A percentile compares a stretch with the other conserved stretches of the same genome.
These are phyloP conservation scores for Perca schrenkii DNA, from an alignment of 2,113 vertebrate species.

Conservation along the genomic window DNA sequence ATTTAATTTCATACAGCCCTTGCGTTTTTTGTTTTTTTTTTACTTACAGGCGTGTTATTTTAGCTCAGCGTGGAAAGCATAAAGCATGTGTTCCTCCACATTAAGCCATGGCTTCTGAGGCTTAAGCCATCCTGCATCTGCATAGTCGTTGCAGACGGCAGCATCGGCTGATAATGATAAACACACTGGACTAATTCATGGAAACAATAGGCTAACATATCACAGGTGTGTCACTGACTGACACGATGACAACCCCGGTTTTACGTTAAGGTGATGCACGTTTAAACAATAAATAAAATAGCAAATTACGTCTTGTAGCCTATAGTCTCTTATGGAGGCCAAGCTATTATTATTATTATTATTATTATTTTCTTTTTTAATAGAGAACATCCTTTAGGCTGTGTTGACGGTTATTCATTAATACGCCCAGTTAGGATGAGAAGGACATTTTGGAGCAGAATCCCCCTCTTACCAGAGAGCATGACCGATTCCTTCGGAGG, in stretches of 20 bases:
- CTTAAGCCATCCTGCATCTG: slow-evolving; percentile 48
- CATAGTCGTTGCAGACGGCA: slow-evolving; percentile 46
- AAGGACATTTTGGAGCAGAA: slow-evolving; percentile 64
- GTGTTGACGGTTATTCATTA: slow-evolving; percentile 3
- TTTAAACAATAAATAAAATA: neutral
- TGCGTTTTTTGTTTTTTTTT: too few relatives aligned
- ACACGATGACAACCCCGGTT: slow-evolving; percentile 12
- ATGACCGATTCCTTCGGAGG: slow-evolving; percentile 73
- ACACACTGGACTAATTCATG: slow-evolving; percentile 29
- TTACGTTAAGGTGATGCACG: neutral
- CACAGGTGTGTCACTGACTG: slow-evolving; percentile 62
- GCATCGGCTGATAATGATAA: slow-evolving; percentile 10
- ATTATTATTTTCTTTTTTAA: neutral
- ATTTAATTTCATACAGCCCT: slow-evolving; percentile 1
- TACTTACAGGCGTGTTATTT: slow-evolving; percentile 6
- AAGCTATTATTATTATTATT: neutral
- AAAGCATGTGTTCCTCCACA: slow-evolving; percentile 44
- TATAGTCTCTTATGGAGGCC: neutral
- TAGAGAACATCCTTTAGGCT: neutral
- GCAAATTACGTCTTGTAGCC: neutral
- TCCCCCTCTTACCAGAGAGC: slow-evolving; percentile 71
- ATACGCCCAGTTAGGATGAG: slow-evolving; percentile 44
- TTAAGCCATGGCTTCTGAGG: slow-evolving; percentile 16
- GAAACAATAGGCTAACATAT: slow-evolving; percentile 21
- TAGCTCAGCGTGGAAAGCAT: slow-evolving; percentile 13